Base-by-base conservation (phyloP, 2,888 invertebrate species). In the Agonum fuliginosum region DNA sequence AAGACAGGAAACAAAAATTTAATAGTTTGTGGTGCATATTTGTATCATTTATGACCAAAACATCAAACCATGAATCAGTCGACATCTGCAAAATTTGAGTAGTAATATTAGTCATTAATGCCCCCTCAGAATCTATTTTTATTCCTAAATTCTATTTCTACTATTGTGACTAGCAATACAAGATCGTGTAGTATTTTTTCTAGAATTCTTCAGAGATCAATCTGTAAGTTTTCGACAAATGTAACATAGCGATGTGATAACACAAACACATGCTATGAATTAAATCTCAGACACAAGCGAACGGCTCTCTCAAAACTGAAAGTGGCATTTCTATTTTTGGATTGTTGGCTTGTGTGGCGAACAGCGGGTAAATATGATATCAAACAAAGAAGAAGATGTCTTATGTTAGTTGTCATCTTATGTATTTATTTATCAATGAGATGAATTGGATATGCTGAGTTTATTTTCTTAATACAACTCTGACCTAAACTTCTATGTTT, bases 281-380 rank as follows among this genome's bases (percentile, higher is more conserved):
- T 67, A 41, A 41, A 67, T 37, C 22, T 67, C 10, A 67, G 22
- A 41, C 41, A n/a, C n/a, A n/a, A n/a, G n/a, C n/a, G n/a, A n/a
- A 67, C 41, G 34, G 34, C 34, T 62, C 58, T 62, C 58, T 27
- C 30, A 62, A 67, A 67, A 41, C 12, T 67, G 41, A 67, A 67
- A 67, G 67, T 67, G 67, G 67, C 67, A 41, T 22, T 67, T 37
- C 67, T 67, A 67, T 67, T 67, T 67, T 41, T 67, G 27, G 41
- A 41, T 67, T 41, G 20, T 67, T 67, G 67, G 67, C 41, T 20
- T 3, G n/a, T 41, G 37, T 67, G 41, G 17, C 12, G 34, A 34
- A 14, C 10, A 20, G 48, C 48, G n/a, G 58, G 30, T 62, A 62
- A 34, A 62, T 62, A 30, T 30, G 58, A 62, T 62, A 30, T 62